Base-by-base conservation (phyloP, 2,113 vertebrate species). In the Apistogramma diplotaenia region DNA sequence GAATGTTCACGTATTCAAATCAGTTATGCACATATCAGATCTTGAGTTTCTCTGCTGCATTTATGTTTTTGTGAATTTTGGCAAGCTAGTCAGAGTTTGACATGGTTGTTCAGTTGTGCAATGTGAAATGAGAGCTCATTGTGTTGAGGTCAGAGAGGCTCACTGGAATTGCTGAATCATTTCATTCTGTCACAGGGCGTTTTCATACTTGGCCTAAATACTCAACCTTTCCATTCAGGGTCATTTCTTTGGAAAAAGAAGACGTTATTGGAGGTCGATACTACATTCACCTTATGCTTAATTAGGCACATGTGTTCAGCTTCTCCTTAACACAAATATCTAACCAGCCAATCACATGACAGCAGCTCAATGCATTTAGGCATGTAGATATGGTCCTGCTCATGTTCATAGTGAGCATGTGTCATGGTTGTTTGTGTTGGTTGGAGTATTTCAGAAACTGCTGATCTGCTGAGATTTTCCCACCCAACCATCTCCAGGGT, bases 151-250 rank as follows among this genome's bases (percentile, higher is more conserved):
- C 83, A 76, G n/a, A 54, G 51, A 54, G 43, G 72, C 4, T 27
- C 25, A 65, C 53, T 77, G 73, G 77, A 65, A 49, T n/a, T 29
- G 25, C 19, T 25, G 11, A 67, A 55, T 40, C 21, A 27, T 84
- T 74, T 15, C 19, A 77, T 84, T 55, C 11, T 2, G 1, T 15
- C 16, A 40, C 0, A 27, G 73, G 80, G 51, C 8, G 31, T 83
- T 79, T 83, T 84, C 78, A 81, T 67, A 59, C 10, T 83, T 81
- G 85, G 13, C 33, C 54, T 46, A 35, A 70, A 67, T 60, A 59
- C 73, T 46, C 9, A 27, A 76, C 72, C 53, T 65, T 43, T 55
- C 1, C 3, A 76, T 49, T 19, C 72, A 60, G 60, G 40, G 19
- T 27, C 16, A 4, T 37, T 54, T 73, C 19, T 72, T 60, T 15